phyloP scores from a whole-genome alignment of 1,140 invertebrate species.

The Drosophila bifasciata region DNA sequence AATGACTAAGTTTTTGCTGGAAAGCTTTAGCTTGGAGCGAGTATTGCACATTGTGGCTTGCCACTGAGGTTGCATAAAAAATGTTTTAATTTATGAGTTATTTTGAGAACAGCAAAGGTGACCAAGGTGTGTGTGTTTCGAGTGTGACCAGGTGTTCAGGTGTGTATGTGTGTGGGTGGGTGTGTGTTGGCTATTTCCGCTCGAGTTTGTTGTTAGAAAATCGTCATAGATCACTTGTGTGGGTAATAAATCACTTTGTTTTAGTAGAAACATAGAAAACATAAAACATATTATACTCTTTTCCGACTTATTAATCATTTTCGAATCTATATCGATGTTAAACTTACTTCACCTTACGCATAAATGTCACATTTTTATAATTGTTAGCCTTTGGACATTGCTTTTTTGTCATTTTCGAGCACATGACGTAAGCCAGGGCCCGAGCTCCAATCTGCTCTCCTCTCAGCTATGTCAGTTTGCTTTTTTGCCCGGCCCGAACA shows the following conservation, averaged over 20 bases:
- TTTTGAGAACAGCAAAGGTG: slow-evolving; percentile 7
- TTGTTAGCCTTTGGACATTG: slow-evolving; percentile 17
- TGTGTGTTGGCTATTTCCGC: slow-evolving; percentile 52
- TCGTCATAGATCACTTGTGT: slow-evolving; percentile 20
- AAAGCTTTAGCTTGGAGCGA: slow-evolving; percentile 16
- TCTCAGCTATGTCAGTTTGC: slow-evolving; percentile 8
- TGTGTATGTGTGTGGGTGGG: slow-evolving; percentile 17
- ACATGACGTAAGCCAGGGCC: slow-evolving; percentile 59
- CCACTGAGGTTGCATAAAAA: slow-evolving; percentile 41
- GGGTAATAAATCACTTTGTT: slow-evolving; percentile 21
- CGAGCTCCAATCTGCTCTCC: neutral
- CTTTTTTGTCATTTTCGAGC: slow-evolving; percentile 35
- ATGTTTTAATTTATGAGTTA: slow-evolving; percentile 27
- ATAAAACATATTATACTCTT: neutral
- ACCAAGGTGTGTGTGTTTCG: neutral
- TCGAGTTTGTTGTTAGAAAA: slow-evolving; percentile 26
- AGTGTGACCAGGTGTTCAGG: neutral
- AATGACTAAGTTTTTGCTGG: slow-evolving; percentile 36
- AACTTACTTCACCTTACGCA: slow-evolving; percentile 6
- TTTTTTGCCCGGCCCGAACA: slow-evolving; percentile 31
- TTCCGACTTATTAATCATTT: slow-evolving; percentile 17
- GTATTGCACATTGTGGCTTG: slow-evolving; percentile 23
- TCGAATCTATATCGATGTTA: slow-evolving; percentile 8
- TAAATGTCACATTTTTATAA: slow-evolving; percentile 28
- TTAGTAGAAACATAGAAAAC: neutral